Evolutionary conservation across 2,888 invertebrate species (phyloP).

Genomic region (Dorcus parallelipipedus): DNA sequence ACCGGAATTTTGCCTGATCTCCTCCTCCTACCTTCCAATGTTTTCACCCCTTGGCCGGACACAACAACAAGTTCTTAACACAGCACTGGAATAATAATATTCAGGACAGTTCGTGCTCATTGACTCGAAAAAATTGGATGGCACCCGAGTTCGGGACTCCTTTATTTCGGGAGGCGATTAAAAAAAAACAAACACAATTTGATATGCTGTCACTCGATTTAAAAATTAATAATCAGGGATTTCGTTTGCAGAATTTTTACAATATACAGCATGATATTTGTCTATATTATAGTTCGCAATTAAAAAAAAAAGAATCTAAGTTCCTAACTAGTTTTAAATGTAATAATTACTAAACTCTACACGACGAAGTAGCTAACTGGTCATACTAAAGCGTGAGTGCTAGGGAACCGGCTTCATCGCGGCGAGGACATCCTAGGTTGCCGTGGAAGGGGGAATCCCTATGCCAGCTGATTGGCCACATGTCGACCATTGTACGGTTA

Average conservation of each 20-base stretch:
- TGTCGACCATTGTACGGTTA: constrained; percentile 33
- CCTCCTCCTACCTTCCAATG: background rate
- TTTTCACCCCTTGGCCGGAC: background rate
- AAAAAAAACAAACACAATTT: no score
- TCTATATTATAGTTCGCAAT: background rate
- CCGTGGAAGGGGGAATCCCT: constrained; percentile 20
- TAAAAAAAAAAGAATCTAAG: background rate
- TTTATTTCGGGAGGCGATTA: no score
- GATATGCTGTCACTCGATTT: background rate
- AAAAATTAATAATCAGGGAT: no score
- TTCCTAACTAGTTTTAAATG: background rate
- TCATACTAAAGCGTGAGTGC: constrained; percentile 17
- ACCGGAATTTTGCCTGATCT: constrained; percentile 48
- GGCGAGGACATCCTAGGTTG: constrained; percentile 20
- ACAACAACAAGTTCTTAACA: constrained; percentile 1
- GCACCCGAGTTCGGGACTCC: background rate
- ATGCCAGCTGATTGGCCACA: constrained; percentile 33
- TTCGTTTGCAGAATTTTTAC: no score
- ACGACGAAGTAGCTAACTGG: constrained; percentile 21
- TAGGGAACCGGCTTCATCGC: constrained; percentile 26
- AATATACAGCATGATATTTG: no score
- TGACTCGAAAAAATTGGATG: constrained; percentile 10
- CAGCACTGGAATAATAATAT: background rate
- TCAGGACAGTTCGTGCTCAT: constrained; percentile 19
- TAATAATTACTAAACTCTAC: constrained; percentile 23